Evolutionary conservation across 2,113 vertebrate genomes (phyloP).

Genomic region (Leiothrix lutea): DNA sequence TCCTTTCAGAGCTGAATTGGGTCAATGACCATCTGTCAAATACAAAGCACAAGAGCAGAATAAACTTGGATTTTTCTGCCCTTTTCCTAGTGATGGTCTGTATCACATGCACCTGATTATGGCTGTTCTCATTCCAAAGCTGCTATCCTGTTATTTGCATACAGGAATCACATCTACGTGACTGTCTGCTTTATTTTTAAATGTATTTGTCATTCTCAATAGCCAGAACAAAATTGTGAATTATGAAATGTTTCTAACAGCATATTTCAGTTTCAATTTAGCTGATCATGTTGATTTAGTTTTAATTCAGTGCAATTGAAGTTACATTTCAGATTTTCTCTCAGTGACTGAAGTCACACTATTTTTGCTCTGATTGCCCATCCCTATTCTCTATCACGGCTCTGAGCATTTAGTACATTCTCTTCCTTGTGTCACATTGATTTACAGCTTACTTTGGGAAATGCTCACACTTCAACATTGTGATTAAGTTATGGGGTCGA

Average conservation of each 20-base stretch:
- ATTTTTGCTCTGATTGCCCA: neutral
- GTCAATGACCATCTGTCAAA: neutral
- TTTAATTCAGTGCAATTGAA: neutral
- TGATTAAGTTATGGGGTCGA: neutral
- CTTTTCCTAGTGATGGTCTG: neutral
- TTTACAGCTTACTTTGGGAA: neutral
- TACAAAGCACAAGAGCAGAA: neutral
- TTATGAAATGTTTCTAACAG: neutral
- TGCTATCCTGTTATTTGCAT: neutral
- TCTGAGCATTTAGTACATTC: neutral
- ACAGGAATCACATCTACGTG: neutral
- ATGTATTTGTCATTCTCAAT: neutral
- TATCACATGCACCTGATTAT: neutral
- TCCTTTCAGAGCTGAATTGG: neutral
- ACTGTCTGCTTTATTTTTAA: neutral
- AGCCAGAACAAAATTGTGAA: neutral
- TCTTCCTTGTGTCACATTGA: neutral
- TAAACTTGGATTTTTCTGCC: neutral
- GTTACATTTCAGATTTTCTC: neutral
- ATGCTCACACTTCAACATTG: neutral
- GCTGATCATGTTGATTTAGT: neutral
- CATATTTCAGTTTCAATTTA: neutral
- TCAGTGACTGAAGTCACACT: neutral
- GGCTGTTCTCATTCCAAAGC: neutral
- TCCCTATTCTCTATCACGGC: neutral